Percentiles rank a stretch among this genome's conserved stretches.
Conservation (phyloP, 2,113 vertebrate genomes). For the Ancistrus triradiatus region DNA sequence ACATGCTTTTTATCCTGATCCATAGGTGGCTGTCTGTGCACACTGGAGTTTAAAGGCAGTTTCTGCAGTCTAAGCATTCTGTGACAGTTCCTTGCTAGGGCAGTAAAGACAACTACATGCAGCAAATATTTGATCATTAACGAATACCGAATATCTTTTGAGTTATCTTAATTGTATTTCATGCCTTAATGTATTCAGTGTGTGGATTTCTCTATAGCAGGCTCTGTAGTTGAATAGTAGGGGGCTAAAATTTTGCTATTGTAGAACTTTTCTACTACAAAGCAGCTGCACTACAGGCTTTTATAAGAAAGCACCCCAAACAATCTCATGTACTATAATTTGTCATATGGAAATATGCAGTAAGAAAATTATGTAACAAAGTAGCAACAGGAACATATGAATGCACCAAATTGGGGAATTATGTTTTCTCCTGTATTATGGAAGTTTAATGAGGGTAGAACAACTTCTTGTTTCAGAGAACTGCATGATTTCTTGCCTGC, state of each 20-base stretch:
- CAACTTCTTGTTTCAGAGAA: slow-evolving; percentile 1
- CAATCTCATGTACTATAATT: too few species aligned
- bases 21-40: neutral
- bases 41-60: neutral
- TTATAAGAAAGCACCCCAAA: too few species aligned
- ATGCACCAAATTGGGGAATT: slow-evolving; percentile 59
- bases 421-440: slow-evolving; percentile 46
- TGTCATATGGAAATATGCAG: too few species aligned
- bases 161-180: slow-evolving; percentile 43
- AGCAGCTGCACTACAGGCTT: too few species aligned
- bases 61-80: slow-evolving; percentile 26
- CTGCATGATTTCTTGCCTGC: neutral
- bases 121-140: slow-evolving; percentile 27
- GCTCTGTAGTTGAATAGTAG: neutral
- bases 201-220: too few species aligned
- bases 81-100: slow-evolving; percentile 9
- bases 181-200: neutral
- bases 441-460: slow-evolving; percentile 58
- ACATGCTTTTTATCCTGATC: slow-evolving; percentile 8
- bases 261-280: neutral
- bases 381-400: slow-evolving; percentile 25
- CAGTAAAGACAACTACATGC: slow-evolving; percentile 4
- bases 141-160: slow-evolving; percentile 3
- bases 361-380: slow-evolving; percentile 42
- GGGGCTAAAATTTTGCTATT: slow-evolving; percentile 8